Evolutionary conservation across 1,140 invertebrate genomes (phyloP).

Genomic region (Meloidogyne floridensis): DNA sequence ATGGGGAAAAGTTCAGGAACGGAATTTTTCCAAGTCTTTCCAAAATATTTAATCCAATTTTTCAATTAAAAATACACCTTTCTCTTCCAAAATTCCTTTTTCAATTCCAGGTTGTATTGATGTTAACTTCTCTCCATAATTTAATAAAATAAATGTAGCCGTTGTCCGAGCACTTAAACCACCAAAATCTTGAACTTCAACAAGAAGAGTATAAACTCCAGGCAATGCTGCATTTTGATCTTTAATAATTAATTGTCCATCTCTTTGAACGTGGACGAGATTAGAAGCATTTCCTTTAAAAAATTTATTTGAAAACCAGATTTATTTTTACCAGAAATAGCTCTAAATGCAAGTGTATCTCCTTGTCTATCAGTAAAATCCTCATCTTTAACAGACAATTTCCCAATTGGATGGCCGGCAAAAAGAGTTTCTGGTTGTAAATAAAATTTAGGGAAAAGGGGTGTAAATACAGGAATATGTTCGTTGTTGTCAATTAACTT

Average conservation of each 20-base stretch:
- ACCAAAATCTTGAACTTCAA: slow-evolving; percentile 16
- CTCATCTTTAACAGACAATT: slow-evolving; percentile 41
- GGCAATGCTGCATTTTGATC: slow-evolving; percentile 15
- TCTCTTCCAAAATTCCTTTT: not conserved
- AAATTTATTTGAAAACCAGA: slow-evolving; percentile 11
- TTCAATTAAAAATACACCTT: not conserved
- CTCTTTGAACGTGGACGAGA: slow-evolving; percentile 30
- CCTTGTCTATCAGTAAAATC: slow-evolving; percentile 42
- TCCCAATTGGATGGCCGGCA: slow-evolving; percentile 43
- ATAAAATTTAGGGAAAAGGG: slow-evolving; percentile 30
- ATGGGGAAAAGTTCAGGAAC: too few relatives aligned
- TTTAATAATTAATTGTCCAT: slow-evolving; percentile 31
- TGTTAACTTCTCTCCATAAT: not conserved
- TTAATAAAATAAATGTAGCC: not conserved
- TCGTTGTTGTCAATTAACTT: slow-evolving; percentile 50
- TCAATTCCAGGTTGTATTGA: not conserved
- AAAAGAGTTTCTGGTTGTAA: slow-evolving; percentile 21
- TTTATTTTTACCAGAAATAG: slow-evolving; percentile 22
- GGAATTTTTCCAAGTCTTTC: too few relatives aligned
- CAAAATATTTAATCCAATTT: too few relatives aligned
- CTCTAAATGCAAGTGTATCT: slow-evolving; percentile 17
- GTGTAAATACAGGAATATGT: slow-evolving; percentile 41
- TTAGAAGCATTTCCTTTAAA: slow-evolving; percentile 26
- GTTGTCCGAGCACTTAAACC: slow-evolving; percentile 23
- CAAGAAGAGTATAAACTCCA: slow-evolving; percentile 19